A percentile compares a stretch with the other conserved stretches of the same genome.
Conservation (phyloP, 2,113 vertebrate species). For the Neogale vison region DNA sequence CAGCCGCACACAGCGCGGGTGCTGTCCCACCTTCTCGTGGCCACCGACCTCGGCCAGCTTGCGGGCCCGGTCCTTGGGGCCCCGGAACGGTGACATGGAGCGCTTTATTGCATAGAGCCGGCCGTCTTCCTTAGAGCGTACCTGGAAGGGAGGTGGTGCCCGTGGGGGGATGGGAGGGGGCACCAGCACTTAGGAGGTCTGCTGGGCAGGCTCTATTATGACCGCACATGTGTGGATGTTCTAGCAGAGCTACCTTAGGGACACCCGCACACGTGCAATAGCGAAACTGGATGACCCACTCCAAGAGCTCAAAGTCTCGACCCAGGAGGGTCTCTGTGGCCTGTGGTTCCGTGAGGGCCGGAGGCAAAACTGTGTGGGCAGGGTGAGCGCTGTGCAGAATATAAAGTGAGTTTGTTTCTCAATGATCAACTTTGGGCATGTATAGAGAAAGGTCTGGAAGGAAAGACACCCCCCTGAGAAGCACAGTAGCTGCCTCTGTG, state of each 20-base stretch:
- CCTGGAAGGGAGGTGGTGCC: constrained; percentile 78
- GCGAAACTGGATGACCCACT: not conserved
- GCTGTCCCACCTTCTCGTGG: constrained; percentile 89
- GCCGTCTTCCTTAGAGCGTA: constrained; percentile 87
- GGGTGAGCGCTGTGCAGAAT: not conserved
- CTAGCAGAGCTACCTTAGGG: not conserved
- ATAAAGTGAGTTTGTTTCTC: not conserved
- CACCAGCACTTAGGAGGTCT: not conserved
- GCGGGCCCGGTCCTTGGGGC: constrained; percentile 87
- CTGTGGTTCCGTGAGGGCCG: not conserved
- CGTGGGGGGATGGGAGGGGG: not conserved
- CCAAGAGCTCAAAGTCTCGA: accelerated
- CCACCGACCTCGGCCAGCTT: constrained; percentile 90
- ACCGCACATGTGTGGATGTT: not conserved
- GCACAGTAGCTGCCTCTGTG: not conserved
- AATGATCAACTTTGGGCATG: not conserved
- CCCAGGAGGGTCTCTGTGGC: not conserved
- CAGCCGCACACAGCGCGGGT: constrained; percentile 90
- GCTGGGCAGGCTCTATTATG: not conserved
- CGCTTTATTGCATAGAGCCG: constrained; percentile 92
- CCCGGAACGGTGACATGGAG: constrained; percentile 89
- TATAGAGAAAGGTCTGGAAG: not conserved
- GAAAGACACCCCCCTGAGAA: not conserved
- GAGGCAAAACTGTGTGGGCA: not conserved
- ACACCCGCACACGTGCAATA: not conserved